Conservation (phyloP, 2,797 vertebrate species). For the Myotis daubentonii region DNA sequence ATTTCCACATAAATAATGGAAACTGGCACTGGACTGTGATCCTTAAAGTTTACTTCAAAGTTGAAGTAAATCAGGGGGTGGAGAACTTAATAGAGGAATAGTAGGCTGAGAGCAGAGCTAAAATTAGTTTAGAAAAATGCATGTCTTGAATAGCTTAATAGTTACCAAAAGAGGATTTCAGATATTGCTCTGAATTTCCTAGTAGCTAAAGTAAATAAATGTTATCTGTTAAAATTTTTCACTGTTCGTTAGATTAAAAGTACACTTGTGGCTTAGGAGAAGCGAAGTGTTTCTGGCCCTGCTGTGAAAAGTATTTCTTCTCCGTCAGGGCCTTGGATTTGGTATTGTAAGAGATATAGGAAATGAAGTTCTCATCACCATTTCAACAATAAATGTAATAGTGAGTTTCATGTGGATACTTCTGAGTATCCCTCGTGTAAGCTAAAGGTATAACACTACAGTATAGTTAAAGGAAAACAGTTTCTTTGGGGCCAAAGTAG, state of each 20-base stretch:
- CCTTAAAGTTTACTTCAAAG: conserved; percentile 12
- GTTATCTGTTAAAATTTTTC: not conserved
- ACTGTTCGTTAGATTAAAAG: conserved; percentile 30
- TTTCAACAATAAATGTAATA: conserved; percentile 18
- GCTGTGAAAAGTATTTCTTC: not conserved
- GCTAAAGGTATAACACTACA: not conserved
- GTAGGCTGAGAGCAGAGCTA: conserved; percentile 20
- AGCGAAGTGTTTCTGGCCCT: not conserved
- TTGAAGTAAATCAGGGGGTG: conserved; percentile 6
- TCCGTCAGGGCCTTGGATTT: not conserved
- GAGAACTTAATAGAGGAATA: conserved; percentile 17
- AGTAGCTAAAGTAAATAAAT: conserved; percentile 36
- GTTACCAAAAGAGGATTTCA: conserved; percentile 24
- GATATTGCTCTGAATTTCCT: conserved; percentile 4
- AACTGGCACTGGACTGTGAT: conserved; percentile 11
- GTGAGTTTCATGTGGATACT: not conserved
- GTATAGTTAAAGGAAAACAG: not conserved
- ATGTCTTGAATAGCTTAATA: not conserved
- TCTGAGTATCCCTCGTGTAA: not conserved
- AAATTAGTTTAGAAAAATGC: conserved; percentile 15
- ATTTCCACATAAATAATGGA: not conserved
- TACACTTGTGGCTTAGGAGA: not conserved
- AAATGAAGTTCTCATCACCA: conserved; percentile 16
- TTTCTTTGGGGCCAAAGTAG: not conserved
- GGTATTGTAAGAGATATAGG: not conserved